Base-by-base conservation (phyloP, 2,888 invertebrate species). In the Apodemia hepburni region DNA sequence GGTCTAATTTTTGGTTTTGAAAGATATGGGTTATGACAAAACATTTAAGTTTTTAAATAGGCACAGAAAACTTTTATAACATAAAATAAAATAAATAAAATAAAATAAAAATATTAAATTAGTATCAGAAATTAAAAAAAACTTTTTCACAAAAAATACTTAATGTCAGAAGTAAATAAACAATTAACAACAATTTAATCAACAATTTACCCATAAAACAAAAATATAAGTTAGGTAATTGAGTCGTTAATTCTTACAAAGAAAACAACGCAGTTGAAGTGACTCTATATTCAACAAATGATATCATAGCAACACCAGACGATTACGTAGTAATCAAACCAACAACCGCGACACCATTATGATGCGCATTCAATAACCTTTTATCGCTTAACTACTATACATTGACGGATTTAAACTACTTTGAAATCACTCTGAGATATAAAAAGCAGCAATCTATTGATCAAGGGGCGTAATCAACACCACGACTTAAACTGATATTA, bases 281-380 rank as follows among this genome's bases (percentile, higher is more conserved):
- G 82, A 85, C 82, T 77, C 81, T 77, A 76, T 79, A 78, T 74
- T 81, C 79, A 81, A 79, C 81, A 82, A 85, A 85, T 87, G 85
- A 85, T 86, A 85, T 87, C 86, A 87, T 85, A 81, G 76, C 75
- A 80, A 77, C 75, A 78, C 77, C 73, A 77, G 79, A 80, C 81
- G 82, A 82, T 86, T 87, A 84, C 85, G 84, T 79, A 82, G 84
- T 82, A 84, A 86, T 84, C 85, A 81, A 80, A 79, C 81, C 73
- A 69, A 63, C 70, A 75, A 85, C 82, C 70, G 71, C 64, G 66
- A 65, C 67, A 70, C 68, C 65, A 69, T 69, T 68, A 61, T 61
- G 64, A 69, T 7, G 27, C 11, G 18, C 18, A 51, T 54, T 54
- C 59, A 18, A 17, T n/a, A 59, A 45, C 45, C 15, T 22, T 35